A percentile compares a stretch with the other conserved stretches of the same genome.
These are phyloP conservation scores for Leucophenga montana DNA, from an alignment of 2,888 invertebrate genomes.

Conservation along the genomic window DNA sequence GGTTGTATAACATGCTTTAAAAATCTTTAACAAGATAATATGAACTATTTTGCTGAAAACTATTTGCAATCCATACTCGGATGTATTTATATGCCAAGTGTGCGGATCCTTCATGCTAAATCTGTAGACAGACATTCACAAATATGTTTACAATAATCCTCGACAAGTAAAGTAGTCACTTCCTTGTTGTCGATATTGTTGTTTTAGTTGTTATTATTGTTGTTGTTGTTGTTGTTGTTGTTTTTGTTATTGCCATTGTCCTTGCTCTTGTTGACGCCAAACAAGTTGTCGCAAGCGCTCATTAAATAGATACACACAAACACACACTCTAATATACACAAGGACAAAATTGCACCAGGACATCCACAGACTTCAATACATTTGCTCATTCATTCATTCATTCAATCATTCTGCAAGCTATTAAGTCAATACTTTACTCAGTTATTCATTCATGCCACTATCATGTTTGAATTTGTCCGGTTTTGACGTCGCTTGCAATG, in stretches of 20 bases:
- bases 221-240: conserved; percentile 17
- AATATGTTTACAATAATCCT: conserved; percentile 21
- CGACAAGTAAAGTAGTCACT: conserved; percentile 14
- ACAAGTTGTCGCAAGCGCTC: conserved; percentile 14
- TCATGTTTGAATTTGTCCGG: conserved; percentile 24
- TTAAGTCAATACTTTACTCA: background rate
- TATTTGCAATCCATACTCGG: too few relatives aligned
- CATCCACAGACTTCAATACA: too few relatives aligned
- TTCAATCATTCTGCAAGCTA: too few relatives aligned
- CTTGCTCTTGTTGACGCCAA: conserved; percentile 44
- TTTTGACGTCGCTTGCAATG: conserved; percentile 15
- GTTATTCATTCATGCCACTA: conserved; percentile 23
- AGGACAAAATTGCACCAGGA: background rate
- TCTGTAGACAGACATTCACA: background rate
- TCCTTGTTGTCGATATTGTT: conserved; percentile 6
- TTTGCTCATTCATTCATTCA: background rate
- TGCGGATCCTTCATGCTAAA: too few relatives aligned
- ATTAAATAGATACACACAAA: conserved; percentile 26
- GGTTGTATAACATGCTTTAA: too few relatives aligned
- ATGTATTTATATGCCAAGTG: too few relatives aligned
- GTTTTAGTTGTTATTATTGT: conserved; percentile 13
- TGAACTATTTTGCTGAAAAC: too few relatives aligned
- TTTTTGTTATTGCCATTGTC: conserved; percentile 26
- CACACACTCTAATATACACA: background rate
- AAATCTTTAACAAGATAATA: too few relatives aligned